Base-by-base conservation (phyloP, 2,797 vertebrate species). In the Esox masquinongy region DNA sequence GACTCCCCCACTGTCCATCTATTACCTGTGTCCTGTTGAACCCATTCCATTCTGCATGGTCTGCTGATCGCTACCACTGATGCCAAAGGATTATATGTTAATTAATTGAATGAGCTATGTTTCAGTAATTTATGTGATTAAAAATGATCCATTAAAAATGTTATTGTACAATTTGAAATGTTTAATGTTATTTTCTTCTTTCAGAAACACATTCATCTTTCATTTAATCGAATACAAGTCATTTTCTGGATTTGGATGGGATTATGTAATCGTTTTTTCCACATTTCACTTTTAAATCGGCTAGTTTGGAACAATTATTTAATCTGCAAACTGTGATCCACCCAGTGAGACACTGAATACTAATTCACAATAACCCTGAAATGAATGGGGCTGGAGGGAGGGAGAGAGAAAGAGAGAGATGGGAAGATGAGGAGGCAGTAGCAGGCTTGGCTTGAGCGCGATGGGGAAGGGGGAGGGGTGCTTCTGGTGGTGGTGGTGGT, bases 351-450 rank as follows among this genome's bases (percentile, higher is more conserved):
- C 78, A 79, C 80, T 75, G 76, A 87, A 83, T 89, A 90, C 88
- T 90, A 91, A 92, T 92, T 92, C 89, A 91, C 91, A 90, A 91
- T 91, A 88, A 91, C 89, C 86, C 89, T 89, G 84, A 79, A 90
- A 93, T 92, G 92, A 93, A 92, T 93, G 89, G 89, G 86, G 86
- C 91, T 90, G 91, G 22, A 91, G 89, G 89, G 86, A 75, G 87
- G 88, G 90, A 87, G 79, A 86, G 91, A 91, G 22, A 91, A 88
- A 89, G 88, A 89, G 90, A 89, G 80, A 76, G 88, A 90, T 89
- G 90, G 79, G 78, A 88, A 86, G 89, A 92, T 87, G 88, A 90
- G 87, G 89, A 91, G 89, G 85, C 88, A 90, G 85, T 92, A 88
- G 89, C 90, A 84, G 91, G 92, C 90, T 90, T 88, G 86, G 91